Conservation (phyloP, 2,888 invertebrate species). For the Lasioglossum pauxillum region DNA sequence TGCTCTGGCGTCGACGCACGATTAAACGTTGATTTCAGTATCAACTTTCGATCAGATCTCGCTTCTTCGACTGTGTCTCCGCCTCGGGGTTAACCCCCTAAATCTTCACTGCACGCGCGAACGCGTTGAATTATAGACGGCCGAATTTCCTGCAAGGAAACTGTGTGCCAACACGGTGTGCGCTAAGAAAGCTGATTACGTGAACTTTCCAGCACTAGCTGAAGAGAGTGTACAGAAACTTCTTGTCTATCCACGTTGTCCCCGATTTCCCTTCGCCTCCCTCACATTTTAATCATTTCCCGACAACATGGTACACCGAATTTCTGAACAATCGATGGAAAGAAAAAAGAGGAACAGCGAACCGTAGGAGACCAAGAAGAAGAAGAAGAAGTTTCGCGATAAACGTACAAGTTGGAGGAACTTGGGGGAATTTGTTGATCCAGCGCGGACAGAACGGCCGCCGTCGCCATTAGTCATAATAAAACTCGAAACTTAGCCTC, state of each 20-base stretch:
- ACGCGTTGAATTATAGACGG: conserved; percentile 6
- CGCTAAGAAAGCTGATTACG: conserved; percentile 5
- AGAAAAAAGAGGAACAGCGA: not conserved
- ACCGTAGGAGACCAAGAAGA: not conserved
- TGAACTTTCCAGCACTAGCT: not conserved
- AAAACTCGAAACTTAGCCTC: conserved; percentile 30
- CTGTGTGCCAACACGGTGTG: not conserved
- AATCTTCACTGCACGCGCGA: not conserved
- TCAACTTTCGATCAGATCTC: not conserved
- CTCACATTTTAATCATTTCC: not conserved
- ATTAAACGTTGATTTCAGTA: not conserved
- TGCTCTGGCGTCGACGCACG: not conserved
- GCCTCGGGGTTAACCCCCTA: not conserved
- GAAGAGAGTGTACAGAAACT: not conserved
- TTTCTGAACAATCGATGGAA: not conserved
- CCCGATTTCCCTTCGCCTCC: not conserved
- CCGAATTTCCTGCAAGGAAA: not conserved
- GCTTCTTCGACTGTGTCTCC: not conserved
- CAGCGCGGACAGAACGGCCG: conserved; percentile 11
- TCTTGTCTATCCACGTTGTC: not conserved
- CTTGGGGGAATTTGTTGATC: not conserved
- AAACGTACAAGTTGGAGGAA: not conserved
- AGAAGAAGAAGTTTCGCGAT: not conserved
- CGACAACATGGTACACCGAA: not conserved
- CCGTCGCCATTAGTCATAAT: conserved; percentile 44